A percentile compares a stretch with the other conserved stretches of the same genome.
Evolutionary conservation across 2,113 vertebrate species (phyloP).

Genomic region (Propithecus coquereli): DNA sequence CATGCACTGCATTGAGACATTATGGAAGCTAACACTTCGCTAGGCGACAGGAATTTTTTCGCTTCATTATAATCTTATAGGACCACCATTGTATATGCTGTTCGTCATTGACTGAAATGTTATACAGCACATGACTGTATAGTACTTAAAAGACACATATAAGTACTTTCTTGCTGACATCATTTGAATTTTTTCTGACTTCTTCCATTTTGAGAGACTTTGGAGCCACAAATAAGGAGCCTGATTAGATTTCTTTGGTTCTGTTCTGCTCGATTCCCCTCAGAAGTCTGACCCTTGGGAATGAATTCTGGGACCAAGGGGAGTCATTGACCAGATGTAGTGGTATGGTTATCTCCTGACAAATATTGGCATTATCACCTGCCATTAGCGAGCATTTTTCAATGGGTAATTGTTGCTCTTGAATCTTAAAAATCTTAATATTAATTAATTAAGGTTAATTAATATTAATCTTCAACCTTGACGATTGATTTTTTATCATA

Average conservation of each 20-base stretch:
- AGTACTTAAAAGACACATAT: background rate
- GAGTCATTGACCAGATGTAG: background rate
- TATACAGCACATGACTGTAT: background rate
- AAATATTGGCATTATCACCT: background rate
- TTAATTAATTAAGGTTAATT: background rate
- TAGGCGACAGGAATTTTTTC: background rate
- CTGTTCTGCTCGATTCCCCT: background rate
- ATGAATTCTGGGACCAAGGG: background rate
- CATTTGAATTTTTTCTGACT: background rate
- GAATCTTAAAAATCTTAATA: slow-evolving; percentile 51
- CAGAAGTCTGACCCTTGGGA: background rate
- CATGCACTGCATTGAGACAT: background rate
- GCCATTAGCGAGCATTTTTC: slow-evolving; percentile 38
- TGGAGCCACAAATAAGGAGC: background rate
- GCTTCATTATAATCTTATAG: background rate
- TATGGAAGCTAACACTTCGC: background rate
- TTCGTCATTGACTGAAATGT: background rate
- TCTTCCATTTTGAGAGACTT: background rate
- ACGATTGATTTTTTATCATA: slow-evolving; percentile 26
- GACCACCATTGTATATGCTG: background rate
- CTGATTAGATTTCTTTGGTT: background rate
- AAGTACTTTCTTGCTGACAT: background rate
- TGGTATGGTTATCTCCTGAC: background rate
- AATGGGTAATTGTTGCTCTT: slow-evolving; percentile 15
- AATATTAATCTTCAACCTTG: background rate